These are phyloP conservation scores for Otolemur garnettii DNA, from an alignment of 2,113 vertebrate species.

Conservation along the genomic window DNA sequence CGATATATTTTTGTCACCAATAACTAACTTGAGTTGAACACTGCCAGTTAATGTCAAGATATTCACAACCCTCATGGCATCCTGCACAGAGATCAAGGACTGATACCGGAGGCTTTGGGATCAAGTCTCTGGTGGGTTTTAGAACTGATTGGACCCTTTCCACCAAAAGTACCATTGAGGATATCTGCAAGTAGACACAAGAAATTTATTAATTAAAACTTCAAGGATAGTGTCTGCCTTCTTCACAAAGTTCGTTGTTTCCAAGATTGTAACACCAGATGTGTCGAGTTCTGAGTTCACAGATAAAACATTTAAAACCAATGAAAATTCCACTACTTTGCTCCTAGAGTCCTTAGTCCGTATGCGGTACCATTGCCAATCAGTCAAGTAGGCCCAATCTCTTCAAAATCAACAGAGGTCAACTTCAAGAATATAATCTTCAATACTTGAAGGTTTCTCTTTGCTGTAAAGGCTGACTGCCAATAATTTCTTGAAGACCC, in stretches of 20 bases:
- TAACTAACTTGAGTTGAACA: constrained; percentile 94
- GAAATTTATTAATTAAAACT: constrained; percentile 90
- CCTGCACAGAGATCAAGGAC: constrained; percentile 94
- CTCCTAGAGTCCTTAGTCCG: constrained; percentile 92
- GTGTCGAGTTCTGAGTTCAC: constrained; percentile 96
- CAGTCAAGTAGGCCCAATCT: constrained; percentile 92
- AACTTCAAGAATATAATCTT: constrained; percentile 93
- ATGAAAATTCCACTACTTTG: constrained; percentile 95
- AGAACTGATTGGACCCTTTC: constrained; percentile 90
- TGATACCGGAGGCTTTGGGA: constrained; percentile 93
- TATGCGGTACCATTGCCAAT: constrained; percentile 94
- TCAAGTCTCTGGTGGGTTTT: constrained; percentile 91
- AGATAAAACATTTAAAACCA: constrained; percentile 93
- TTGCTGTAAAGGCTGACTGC: constrained; percentile 88
- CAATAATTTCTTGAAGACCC: constrained; percentile 86
- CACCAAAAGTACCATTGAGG: constrained; percentile 92
- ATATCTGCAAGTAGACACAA: constrained; percentile 92
- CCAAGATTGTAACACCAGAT: constrained; percentile 93
- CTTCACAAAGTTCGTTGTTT: constrained; percentile 94
- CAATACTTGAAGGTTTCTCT: constrained; percentile 89
- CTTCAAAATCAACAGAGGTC: constrained; percentile 91
- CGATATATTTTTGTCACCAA: constrained; percentile 93
- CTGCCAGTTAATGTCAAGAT: constrained; percentile 94
- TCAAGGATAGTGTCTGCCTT: constrained; percentile 93
- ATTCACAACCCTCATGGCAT: constrained; percentile 94